These are phyloP conservation scores for Hypotaenidia okinawae DNA, from an alignment of 2,797 vertebrate genomes.

Conservation along the genomic window DNA sequence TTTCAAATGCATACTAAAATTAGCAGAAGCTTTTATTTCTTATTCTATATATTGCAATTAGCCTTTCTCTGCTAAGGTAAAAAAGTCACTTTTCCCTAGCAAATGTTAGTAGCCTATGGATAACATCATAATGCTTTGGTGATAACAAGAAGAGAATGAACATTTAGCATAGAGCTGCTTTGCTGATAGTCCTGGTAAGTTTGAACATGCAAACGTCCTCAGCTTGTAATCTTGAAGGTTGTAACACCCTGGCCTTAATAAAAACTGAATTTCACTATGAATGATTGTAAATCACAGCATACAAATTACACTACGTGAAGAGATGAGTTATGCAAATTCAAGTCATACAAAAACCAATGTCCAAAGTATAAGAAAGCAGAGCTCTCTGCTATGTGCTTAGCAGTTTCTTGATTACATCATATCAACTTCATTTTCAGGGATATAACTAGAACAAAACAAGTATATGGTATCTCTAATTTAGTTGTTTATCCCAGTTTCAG, in stretches of 20 bases:
- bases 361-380: background rate
- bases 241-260: background rate
- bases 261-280: background rate
- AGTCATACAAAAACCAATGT: background rate
- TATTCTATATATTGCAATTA: background rate
- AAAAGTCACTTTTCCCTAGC: background rate
- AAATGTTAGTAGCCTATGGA: background rate
- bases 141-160: background rate
- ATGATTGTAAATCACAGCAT: background rate
- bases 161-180: background rate
- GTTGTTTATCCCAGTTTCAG: slow-evolving; percentile 51
- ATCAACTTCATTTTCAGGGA: background rate
- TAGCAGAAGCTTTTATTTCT: background rate
- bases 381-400: background rate
- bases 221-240: background rate
- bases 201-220: background rate
- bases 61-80: background rate
- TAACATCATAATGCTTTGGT: background rate
- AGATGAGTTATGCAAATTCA: background rate
- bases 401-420: slow-evolving; percentile 7
- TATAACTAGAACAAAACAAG: slow-evolving; percentile 16
- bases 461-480: slow-evolving; percentile 46
- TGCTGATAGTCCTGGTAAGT: background rate
- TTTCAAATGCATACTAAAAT: slow-evolving; percentile 23
- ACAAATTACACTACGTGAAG: background rate